phyloP scores from a whole-genome alignment of 2,888 invertebrate genomes.

The Zygaena filipendulae region DNA sequence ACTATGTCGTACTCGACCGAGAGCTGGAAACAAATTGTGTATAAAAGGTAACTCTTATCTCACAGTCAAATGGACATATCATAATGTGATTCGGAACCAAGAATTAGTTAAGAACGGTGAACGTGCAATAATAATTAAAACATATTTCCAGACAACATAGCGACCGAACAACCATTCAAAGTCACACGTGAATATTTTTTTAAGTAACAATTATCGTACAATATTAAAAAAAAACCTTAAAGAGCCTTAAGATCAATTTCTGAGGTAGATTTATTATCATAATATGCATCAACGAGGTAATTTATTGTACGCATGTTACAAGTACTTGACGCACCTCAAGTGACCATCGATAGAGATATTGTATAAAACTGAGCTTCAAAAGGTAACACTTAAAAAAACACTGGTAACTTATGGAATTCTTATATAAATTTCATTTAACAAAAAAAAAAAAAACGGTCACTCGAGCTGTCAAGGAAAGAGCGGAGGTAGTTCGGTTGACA shows the following conservation, averaged over 20 bases:
- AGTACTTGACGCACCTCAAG: constrained; percentile 26
- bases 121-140: constrained; percentile 39
- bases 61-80: constrained; percentile 53
- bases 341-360: too few relatives aligned
- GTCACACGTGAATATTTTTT: constrained; percentile 55
- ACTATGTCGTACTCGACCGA: constrained; percentile 48
- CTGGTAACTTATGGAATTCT: too few relatives aligned
- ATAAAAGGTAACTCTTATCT: constrained; percentile 56
- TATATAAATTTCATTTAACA: too few relatives aligned
- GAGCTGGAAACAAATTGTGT: constrained; percentile 52
- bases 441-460: too few relatives aligned
- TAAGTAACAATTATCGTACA: constrained; percentile 66
- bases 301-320: constrained; percentile 50
- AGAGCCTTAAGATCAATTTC: constrained; percentile 65
- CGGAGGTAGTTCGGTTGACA: constrained; percentile 56
- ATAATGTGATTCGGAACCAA: constrained; percentile 32
- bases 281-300: constrained; percentile 63
- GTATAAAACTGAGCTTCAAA: too few relatives aligned
- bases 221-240: constrained; percentile 47
- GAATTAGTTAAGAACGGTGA: constrained; percentile 35
- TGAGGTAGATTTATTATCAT: constrained; percentile 64
- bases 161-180: constrained; percentile 55
- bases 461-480: constrained; percentile 29
- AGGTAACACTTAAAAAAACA: too few relatives aligned
- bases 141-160: constrained; percentile 46